Percentiles rank a stretch among this genome's conserved stretches.
phyloP scores from a whole-genome alignment of 2,888 invertebrate species.

The Philaethria dido region DNA sequence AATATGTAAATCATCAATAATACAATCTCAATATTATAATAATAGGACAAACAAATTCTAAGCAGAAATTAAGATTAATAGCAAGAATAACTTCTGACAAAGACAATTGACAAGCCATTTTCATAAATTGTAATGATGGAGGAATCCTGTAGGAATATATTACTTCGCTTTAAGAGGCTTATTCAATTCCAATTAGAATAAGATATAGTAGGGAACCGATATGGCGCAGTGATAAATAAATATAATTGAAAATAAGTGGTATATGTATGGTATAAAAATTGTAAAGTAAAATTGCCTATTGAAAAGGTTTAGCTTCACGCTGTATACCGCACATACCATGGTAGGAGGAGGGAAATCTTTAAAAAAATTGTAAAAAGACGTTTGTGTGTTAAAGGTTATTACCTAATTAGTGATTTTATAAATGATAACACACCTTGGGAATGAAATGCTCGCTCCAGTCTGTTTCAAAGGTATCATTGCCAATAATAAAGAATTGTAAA shows the following conservation, averaged over 20 bases:
- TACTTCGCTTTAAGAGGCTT: slow-evolving; percentile 11
- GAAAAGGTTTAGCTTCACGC: no score
- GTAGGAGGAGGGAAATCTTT: no score
- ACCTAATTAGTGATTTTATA: no score
- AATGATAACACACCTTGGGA: no score
- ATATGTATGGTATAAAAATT: no score
- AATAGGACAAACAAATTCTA: neutral
- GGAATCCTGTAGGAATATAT: slow-evolving; percentile 12
- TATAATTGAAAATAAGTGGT: neutral
- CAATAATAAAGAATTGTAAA: no score
- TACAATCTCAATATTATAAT: neutral
- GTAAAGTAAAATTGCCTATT: no score
- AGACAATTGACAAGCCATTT: slow-evolving; percentile 31
- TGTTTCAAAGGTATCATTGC: no score
- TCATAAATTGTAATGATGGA: slow-evolving; percentile 27
- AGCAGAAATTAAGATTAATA: slow-evolving; percentile 39
- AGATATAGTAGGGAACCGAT: neutral
- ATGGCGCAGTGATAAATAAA: neutral
- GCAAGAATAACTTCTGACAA: slow-evolving; percentile 36
- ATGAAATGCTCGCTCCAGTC: no score
- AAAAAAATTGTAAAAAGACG: no score
- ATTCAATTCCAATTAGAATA: slow-evolving; percentile 9
- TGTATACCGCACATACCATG: no score
- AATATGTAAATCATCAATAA: neutral
- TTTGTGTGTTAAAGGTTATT: no score